A percentile compares a stretch with the other conserved stretches of the same genome.
phyloP scores from a whole-genome alignment of 2,113 vertebrate genomes.

The Perccottus glenii region DNA sequence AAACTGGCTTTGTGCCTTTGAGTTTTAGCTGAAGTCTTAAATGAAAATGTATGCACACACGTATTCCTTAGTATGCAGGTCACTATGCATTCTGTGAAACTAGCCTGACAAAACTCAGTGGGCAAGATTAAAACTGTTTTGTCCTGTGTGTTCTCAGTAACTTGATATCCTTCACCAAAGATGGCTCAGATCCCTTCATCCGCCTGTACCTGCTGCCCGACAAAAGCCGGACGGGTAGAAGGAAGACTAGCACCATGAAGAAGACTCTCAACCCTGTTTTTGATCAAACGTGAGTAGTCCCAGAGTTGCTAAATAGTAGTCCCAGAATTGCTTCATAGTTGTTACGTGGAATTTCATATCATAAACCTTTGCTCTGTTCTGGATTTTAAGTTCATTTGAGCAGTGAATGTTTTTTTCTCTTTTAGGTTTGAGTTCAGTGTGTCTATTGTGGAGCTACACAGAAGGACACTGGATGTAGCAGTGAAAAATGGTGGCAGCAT shows the following conservation, averaged over 20 bases:
- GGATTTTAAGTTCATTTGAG: too few species aligned
- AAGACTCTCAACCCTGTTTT: slow-evolving; percentile 92
- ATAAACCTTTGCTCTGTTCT: too few species aligned
- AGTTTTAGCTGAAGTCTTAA: slow-evolving; percentile 11
- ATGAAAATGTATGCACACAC: neutral
- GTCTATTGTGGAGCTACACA: slow-evolving; percentile 88
- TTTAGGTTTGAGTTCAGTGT: slow-evolving; percentile 95
- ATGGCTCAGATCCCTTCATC: slow-evolving; percentile 92
- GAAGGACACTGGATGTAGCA: slow-evolving; percentile 92
- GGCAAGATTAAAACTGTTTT: slow-evolving; percentile 31
- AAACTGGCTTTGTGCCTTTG: neutral
- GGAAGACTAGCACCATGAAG: slow-evolving; percentile 91
- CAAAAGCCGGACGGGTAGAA: slow-evolving; percentile 91
- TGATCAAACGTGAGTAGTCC: slow-evolving; percentile 89
- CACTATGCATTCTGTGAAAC: neutral
- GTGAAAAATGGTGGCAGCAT: slow-evolving; percentile 96
- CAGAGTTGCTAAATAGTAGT: neutral
- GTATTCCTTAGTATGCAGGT: neutral
- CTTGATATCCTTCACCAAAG: slow-evolving; percentile 92
- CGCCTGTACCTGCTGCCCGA: slow-evolving; percentile 94
- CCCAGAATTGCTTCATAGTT: too few species aligned
- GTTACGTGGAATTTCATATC: too few species aligned
- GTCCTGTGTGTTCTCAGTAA: slow-evolving; percentile 80
- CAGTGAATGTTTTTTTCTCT: neutral
- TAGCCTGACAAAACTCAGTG: neutral